Evolutionary conservation across 1,140 invertebrate species (phyloP).

Genomic region (Leguminivora glycinivorella): DNA sequence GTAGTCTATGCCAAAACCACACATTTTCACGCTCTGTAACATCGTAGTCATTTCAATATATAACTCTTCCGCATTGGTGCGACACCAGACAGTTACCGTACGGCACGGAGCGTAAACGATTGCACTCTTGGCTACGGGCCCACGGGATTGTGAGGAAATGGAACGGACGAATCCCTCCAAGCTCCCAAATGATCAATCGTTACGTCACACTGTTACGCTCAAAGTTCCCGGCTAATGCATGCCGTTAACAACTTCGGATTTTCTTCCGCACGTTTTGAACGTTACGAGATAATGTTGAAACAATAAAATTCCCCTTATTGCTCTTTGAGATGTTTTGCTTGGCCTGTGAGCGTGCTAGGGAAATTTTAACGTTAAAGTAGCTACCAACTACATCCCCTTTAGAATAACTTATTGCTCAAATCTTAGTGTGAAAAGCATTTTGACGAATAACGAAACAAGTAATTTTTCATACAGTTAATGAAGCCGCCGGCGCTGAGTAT

Average conservation of each 20-base stretch:
- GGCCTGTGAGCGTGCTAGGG: background rate
- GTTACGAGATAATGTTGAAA: background rate
- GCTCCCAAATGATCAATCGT: slow-evolving; percentile 34
- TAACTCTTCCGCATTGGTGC: no score
- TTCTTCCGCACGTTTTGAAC: slow-evolving; percentile 1
- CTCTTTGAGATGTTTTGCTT: background rate
- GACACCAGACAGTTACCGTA: no score
- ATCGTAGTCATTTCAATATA: no score
- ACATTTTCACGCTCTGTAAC: no score
- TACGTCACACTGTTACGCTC: slow-evolving; percentile 32
- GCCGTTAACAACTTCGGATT: slow-evolving; percentile 10
- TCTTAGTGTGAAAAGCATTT: background rate
- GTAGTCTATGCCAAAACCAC: no score
- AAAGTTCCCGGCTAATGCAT: slow-evolving; percentile 22
- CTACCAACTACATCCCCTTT: background rate
- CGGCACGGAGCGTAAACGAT: no score
- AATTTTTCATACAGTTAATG: background rate
- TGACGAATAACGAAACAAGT: no score
- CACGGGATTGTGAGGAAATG: slow-evolving; percentile 30
- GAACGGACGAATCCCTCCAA: slow-evolving; percentile 27
- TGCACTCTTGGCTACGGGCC: no score
- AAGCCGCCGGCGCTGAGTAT: background rate
- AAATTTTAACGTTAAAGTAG: background rate
- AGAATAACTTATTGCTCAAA: background rate
- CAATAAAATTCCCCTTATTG: slow-evolving; percentile 4